Evolutionary conservation across 2,113 vertebrate species (phyloP).

Genomic region (Ictalurus punctatus): DNA sequence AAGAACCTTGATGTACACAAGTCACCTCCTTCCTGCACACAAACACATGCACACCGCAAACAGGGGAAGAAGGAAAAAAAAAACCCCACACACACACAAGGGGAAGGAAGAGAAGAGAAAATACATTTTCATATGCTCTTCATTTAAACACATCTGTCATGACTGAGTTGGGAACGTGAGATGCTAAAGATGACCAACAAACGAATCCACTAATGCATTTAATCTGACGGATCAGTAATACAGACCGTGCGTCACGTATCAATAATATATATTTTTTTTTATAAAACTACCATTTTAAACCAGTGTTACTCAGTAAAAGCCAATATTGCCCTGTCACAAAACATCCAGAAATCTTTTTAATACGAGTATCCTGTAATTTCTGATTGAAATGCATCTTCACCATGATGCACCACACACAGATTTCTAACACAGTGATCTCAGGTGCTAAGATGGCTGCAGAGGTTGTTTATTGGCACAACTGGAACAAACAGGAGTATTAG

Average conservation of each 20-base stretch:
- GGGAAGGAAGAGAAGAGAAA: neutral
- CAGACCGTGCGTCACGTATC: neutral
- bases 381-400: slow-evolving; percentile 43
- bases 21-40: slow-evolving; percentile 77
- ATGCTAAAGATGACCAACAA: neutral
- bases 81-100: neutral
- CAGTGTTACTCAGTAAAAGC: neutral
- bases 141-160: neutral
- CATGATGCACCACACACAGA: neutral
- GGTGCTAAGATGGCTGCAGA: slow-evolving; percentile 37
- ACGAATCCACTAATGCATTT: neutral
- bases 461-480: neutral
- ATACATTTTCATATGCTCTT: slow-evolving; percentile 10
- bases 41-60: slow-evolving; percentile 23
- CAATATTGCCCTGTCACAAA: slow-evolving; percentile 14
- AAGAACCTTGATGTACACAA: slow-evolving; percentile 69
- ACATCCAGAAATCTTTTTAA: slow-evolving; percentile 40
- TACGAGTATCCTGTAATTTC: neutral
- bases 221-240: neutral
- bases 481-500: slow-evolving; percentile 26
- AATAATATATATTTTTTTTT: neutral
- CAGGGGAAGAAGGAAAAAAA: neutral
- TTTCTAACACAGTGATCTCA: slow-evolving; percentile 4
- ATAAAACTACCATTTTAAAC: neutral
- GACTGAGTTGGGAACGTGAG: neutral